Base-by-base conservation (phyloP, 1,140 invertebrate species). In the Hylyphantes graminicola region DNA sequence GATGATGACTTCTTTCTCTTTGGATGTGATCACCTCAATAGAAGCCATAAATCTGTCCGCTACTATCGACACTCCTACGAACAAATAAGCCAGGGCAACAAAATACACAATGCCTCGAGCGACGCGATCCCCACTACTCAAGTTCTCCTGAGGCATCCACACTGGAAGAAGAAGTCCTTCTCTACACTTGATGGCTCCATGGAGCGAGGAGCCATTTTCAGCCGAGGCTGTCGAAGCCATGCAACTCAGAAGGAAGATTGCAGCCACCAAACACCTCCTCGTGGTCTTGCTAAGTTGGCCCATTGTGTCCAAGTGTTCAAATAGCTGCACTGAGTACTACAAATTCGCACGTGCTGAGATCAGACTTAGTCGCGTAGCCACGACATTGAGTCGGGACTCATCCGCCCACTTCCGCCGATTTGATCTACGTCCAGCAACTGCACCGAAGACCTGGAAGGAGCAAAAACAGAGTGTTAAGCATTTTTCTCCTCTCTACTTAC, bases 41-140 rank as follows among this genome's bases (percentile, higher is more conserved):
- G 97, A 94, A 5, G 96, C 96, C 98, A 99, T 99, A 90, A 99
- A 99, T 15, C 97, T 93, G 90, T 99, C 98, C 51, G 97, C 97
- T 57, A 99, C 95, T 88, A 99, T 99, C 83, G 97, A 99, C 7
- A 99, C 97, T 55, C 98, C 98, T 88, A 99, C 95, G 90, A 99
- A 99, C 87, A 99, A 92, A 89, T 98, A 99, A 57, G 96, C 90
- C 90, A 99, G 92, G 19, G 93, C 90, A 6, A 96, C 87, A 89
- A 98, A 97, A 89, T 99, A 99, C 51, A 97, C 93, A 53, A 94
- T 87, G n/a, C 97, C 98, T 6, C 98, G 93, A 5, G 93, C 91
- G 10, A 92, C 89, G 64, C 92, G 90, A 90, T 98, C 95, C 6
- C 92, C 92, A 19, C 87, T 85, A 61, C 90, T 91, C 21, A 94